Evolutionary conservation across 2,113 vertebrate species (phyloP), one percentile per base, ranked within the genome.

Genomic region (Epinephelus fuscoguttatus): DNA sequence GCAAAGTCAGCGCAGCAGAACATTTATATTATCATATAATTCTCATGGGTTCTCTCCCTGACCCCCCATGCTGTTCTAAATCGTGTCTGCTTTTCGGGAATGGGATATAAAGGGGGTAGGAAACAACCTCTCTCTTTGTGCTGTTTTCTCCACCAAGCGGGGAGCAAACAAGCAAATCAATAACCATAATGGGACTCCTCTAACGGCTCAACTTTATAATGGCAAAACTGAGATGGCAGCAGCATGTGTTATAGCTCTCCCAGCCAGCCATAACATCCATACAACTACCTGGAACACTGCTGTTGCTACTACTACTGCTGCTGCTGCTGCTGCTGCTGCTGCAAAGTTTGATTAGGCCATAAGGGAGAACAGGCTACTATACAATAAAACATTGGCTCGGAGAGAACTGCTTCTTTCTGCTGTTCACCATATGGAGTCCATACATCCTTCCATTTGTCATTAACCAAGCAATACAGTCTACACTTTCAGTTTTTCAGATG

Each of bases 131-230:
- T 83, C 50, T 78, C 73, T 81, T 80, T 75, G 66, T 79, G 69
- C 76, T 82, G 77, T 80, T 86, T 37, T 87, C 79, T 75, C 63
- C 67, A 77, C 87, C 85, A 91, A 86, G 80, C 76, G 56, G 84
- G 75, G 30, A 53, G 80, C 85, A 92, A 94, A 92, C 90, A 94
- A 91, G 86, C 84, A 91, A 87, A 95, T 95, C 93, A 87, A 92
- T 94, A 93, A 84, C 84, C 67, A 80, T 93, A 94, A 93, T 93
- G 84, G 84, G 59, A 77, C 84, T 88, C 75, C 52, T 90, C 86
- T 89, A 91, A 94, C 77, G 30, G 87, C 84, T 90, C 77, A 85
- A 84, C 84, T 90, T 87, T 82, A 86, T 92, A 89, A 92, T 89
- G 84, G 83, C 73, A 88, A 82, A 89, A 89, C 74, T 70, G 81